Evolutionary conservation across 2,113 vertebrate genomes (phyloP).

Genomic region (Spermophilus dauricus): DNA sequence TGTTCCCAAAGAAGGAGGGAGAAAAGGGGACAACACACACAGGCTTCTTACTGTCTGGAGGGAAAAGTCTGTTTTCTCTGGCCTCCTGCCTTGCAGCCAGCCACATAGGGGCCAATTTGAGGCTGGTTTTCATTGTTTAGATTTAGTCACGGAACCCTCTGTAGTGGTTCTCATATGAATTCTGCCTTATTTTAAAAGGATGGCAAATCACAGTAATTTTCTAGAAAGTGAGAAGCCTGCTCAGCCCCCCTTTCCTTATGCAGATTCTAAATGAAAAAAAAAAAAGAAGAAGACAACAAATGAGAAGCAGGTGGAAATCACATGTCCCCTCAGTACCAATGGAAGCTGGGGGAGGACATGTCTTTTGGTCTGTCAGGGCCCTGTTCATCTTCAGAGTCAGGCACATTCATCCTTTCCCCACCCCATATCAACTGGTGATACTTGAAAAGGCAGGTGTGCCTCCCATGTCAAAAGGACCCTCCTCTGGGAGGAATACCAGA

Average conservation of each 20-base stretch:
- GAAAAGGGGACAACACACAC: background rate
- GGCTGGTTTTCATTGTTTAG: background rate
- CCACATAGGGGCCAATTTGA: background rate
- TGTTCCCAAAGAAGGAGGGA: background rate
- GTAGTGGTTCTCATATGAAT: background rate
- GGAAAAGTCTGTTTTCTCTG: background rate
- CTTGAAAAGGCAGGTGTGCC: background rate
- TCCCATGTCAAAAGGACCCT: background rate
- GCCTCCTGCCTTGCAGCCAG: background rate
- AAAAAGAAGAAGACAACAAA: background rate
- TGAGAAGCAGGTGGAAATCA: background rate
- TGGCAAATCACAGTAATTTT: background rate
- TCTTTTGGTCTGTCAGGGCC: background rate
- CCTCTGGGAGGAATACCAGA: background rate
- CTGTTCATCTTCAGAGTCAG: background rate
- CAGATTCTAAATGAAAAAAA: background rate
- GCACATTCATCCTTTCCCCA: background rate
- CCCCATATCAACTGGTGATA: background rate
- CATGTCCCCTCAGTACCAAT: background rate
- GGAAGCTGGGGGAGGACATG: background rate
- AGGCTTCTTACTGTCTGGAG: background rate
- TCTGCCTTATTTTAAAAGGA: constrained; percentile 11
- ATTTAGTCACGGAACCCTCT: background rate
- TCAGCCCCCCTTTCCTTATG: background rate
- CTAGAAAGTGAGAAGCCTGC: background rate